Base-by-base conservation (phyloP, 2,797 vertebrate genomes). In the Onychomys leucogaster region DNA sequence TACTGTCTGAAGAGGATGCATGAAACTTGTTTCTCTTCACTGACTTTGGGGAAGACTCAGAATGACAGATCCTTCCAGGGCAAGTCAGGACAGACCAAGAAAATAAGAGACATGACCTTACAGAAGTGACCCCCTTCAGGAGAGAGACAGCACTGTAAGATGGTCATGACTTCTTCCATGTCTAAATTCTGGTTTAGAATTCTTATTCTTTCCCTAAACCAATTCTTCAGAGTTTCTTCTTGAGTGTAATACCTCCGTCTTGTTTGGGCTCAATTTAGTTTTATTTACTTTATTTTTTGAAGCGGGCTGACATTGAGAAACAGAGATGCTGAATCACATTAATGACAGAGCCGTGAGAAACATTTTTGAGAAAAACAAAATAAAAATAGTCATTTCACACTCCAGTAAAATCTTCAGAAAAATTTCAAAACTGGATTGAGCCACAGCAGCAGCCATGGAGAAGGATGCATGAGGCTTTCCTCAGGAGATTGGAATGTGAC, bases 171-270 rank as follows among this genome's bases (percentile, higher is more conserved):
- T 75, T 85, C 86, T 91, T 57, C 37, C 11, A 9, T 69, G 27
- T 88, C 55, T 95, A 63, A 90, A 91, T 84, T 94, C 43, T 89
- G n/a, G 34, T 89, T 78, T 90, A 41, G 46, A 49, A 91, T 73
- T 86, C 27, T 69, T 85, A 34, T 9, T 10, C 34, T 65, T 37
- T 86, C 46, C 23, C 34, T 16, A 78, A 63, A 43, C 37, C 73
- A 49, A 46, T 77, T 71, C 0, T 37, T 92, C 63, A 73, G 88
- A 16, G 61, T 85, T 92, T 78, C 25, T 87, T 91, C 63, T 34
- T 10, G 27, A 52, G 67, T 87, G 37, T 29, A 59, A 89, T 83
- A 37, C 41, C 7, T 87, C 93, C 32, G n/a, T 87, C 27, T 32
- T 46, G 80, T 94, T 84, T 13, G 57, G 49, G 61, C 75, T 9